These are phyloP conservation scores for Eclectus roratus DNA, from an alignment of 2,113 vertebrate species.

Conservation along the genomic window DNA sequence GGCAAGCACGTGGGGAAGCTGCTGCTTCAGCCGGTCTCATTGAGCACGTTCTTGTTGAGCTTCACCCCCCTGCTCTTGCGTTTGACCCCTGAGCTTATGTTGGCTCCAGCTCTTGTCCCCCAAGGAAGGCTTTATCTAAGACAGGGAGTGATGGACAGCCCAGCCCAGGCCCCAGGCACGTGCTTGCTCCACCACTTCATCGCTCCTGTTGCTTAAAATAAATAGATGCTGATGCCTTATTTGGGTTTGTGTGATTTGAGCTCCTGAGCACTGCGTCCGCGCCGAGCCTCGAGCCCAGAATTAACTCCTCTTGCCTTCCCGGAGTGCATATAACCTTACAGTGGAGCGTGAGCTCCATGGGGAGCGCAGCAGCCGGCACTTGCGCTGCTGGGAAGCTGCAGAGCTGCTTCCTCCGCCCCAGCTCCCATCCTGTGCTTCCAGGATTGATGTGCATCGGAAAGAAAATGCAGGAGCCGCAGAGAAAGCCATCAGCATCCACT, in stretches of 20 bases:
- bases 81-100: background rate
- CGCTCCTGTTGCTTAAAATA: background rate
- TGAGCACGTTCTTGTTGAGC: background rate
- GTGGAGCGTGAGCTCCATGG: accelerated
- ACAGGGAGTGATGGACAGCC: background rate
- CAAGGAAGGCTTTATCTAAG: background rate
- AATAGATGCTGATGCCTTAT: background rate
- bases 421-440: background rate
- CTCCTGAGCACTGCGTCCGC: accelerated
- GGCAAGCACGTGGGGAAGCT: accelerated
- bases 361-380: background rate
- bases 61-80: background rate
- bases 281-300: accelerated
- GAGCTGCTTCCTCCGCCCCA: background rate
- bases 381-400: accelerated
- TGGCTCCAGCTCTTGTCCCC: background rate
- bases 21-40: accelerated
- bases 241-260: background rate
- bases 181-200: background rate
- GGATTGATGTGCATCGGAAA: constrained; percentile 94
- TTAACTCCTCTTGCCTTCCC: background rate
- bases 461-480: constrained; percentile 92
- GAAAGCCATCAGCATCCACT: constrained; percentile 96
- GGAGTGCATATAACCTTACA: background rate
- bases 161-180: background rate